A percentile compares a stretch with the other conserved stretches of the same genome.
These are phyloP conservation scores for Hydrozoanthus gracilis DNA, from an alignment of 92 coral and sea anemone species.

Conservation along the genomic window DNA sequence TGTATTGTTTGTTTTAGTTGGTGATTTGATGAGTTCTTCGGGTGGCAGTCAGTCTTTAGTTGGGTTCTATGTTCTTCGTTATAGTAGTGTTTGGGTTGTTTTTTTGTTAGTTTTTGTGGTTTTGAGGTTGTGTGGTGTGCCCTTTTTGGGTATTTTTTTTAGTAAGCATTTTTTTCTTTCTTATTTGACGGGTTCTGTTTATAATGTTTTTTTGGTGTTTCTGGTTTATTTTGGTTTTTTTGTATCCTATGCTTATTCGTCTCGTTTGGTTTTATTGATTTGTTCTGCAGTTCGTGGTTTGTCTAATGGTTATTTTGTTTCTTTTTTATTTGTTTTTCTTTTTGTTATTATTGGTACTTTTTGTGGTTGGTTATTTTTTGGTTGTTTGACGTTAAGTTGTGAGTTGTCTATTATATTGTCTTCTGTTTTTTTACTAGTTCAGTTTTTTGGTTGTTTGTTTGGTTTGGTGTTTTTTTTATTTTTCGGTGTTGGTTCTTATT, in stretches of 20 bases:
- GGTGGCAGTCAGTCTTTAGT: not conserved
- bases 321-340: not conserved
- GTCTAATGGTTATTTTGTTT: not conserved
- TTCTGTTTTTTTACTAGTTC: not conserved
- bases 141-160: not conserved
- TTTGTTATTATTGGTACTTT: not conserved
- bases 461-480: not conserved
- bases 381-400: not conserved
- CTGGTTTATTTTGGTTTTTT: not conserved
- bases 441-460: not conserved
- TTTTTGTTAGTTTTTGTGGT: not conserved
- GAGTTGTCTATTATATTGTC: not conserved
- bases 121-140: not conserved
- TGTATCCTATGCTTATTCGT: not conserved
- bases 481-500: not conserved
- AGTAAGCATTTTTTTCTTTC: not conserved
- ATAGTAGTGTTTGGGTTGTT: not conserved
- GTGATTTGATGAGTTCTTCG: not conserved
- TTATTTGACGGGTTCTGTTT: not conserved
- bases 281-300: conserved; percentile 6
- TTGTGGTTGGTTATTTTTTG: not conserved
- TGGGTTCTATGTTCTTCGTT: not conserved
- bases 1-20: not conserved
- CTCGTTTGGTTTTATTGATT: not conserved
- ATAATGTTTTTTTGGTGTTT: not conserved